Evolutionary conservation across 2,113 vertebrate genomes (phyloP).

Genomic region (Otis tarda): DNA sequence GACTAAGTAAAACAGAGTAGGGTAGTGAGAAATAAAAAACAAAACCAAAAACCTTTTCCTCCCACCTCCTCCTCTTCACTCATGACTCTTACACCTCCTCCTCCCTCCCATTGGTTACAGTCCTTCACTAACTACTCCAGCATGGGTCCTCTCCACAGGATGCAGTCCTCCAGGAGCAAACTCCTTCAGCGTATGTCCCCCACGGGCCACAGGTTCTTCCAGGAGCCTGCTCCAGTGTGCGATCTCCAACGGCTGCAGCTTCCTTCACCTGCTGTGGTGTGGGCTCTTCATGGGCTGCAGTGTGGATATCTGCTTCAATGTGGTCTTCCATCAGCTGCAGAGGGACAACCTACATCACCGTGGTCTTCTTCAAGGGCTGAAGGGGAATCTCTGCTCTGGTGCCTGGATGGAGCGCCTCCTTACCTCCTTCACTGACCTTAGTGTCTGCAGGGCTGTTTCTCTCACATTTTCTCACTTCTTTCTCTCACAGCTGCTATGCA

Average conservation of each 20-base stretch:
- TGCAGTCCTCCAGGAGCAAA: no score
- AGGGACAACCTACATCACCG: neutral
- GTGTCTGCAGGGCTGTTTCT: neutral
- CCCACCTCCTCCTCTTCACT: neutral
- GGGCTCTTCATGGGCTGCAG: neutral
- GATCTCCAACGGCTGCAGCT: neutral
- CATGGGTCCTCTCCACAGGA: no score
- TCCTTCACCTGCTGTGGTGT: neutral
- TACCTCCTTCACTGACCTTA: neutral
- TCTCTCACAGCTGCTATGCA: neutral
- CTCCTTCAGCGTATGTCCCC: neutral
- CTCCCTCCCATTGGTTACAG: no score
- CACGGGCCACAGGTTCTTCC: no score
- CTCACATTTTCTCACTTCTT: neutral
- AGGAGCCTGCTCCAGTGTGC: neutral
- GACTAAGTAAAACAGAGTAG: neutral
- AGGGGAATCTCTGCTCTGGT: neutral
- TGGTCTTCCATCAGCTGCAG: neutral
- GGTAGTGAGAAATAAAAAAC: neutral
- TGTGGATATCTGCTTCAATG: neutral
- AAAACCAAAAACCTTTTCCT: neutral
- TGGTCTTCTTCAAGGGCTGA: neutral
- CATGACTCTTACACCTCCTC: neutral
- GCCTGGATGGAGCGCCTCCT: neutral
- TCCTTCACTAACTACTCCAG: no score